These are phyloP conservation scores for Tenthredo distinguenda DNA, from an alignment of 2,888 invertebrate genomes.

Conservation along the genomic window DNA sequence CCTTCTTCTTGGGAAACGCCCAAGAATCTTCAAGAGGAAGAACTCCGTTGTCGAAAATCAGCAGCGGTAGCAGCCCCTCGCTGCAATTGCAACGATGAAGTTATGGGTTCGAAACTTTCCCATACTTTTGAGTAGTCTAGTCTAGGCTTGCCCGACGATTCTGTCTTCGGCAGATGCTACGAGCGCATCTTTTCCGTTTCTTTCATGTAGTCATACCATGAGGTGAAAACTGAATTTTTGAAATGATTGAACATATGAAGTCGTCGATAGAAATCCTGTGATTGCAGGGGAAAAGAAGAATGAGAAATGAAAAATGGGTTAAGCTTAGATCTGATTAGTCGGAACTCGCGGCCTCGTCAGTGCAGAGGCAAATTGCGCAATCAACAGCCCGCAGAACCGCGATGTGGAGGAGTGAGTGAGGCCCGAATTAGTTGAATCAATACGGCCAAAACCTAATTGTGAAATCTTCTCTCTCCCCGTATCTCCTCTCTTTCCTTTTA, in stretches of 20 bases:
- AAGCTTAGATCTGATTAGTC: background rate
- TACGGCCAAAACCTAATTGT: conserved; percentile 30
- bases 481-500: background rate
- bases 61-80: background rate
- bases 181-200: background rate
- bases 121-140: conserved; percentile 6
- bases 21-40: conserved; percentile 56
- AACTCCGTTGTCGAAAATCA: conserved; percentile 1
- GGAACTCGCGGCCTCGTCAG: conserved; percentile 9
- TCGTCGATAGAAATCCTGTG: background rate
- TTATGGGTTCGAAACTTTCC: background rate
- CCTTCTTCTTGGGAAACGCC: conserved; percentile 59
- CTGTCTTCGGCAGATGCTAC: background rate
- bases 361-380: conserved; percentile 39
- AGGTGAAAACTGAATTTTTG: background rate
- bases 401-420: background rate
- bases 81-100: background rate
- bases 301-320: background rate
- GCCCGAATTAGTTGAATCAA: conserved; percentile 33
- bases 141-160: background rate
- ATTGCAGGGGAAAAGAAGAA: background rate
- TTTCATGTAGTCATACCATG: background rate
- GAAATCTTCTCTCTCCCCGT: conserved; percentile 6
- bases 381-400: conserved; percentile 16
- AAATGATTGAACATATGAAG: too few species aligned